Conservation (phyloP, 92 coral and sea anemone genomes). For the Zoanthus sansibaricus region DNA sequence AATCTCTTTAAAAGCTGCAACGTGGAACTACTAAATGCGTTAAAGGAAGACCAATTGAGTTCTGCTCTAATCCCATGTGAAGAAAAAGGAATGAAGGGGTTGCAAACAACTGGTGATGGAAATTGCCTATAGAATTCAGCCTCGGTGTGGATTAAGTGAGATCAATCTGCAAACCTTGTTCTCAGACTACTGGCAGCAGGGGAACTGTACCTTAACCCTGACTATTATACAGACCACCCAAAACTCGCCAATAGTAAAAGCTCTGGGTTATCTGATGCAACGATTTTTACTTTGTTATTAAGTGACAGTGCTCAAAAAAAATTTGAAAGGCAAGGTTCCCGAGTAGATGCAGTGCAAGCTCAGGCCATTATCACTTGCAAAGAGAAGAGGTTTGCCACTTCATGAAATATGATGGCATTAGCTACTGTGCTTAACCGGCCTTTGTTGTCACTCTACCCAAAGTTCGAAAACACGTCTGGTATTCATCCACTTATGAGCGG, state of each 20-base stretch:
- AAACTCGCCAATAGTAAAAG: constrained; percentile 49
- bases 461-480: constrained; percentile 28
- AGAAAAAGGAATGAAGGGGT: constrained; percentile 28
- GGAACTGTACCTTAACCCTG: constrained; percentile 44
- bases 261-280: constrained; percentile 38
- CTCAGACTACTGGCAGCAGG: constrained; percentile 29
- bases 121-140: constrained; percentile 62
- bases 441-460: constrained; percentile 38
- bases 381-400: constrained; percentile 45
- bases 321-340: constrained; percentile 47
- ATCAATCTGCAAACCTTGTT: constrained; percentile 44
- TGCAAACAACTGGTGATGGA: constrained; percentile 47
- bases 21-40: constrained; percentile 28
- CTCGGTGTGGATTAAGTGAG: constrained; percentile 62
- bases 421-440: constrained; percentile 46
- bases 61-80: constrained; percentile 44
- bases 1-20: constrained; percentile 16
- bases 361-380: constrained; percentile 44
- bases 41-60: constrained; percentile 39
- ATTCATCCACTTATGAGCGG: constrained; percentile 46
- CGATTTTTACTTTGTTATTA: constrained; percentile 44
- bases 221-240: constrained; percentile 36
- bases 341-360: constrained; percentile 56
- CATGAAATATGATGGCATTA: constrained; percentile 45
- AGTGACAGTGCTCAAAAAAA: constrained; percentile 49